Conservation (phyloP, 2,113 vertebrate species). For the Aspidoscelis tigris region DNA sequence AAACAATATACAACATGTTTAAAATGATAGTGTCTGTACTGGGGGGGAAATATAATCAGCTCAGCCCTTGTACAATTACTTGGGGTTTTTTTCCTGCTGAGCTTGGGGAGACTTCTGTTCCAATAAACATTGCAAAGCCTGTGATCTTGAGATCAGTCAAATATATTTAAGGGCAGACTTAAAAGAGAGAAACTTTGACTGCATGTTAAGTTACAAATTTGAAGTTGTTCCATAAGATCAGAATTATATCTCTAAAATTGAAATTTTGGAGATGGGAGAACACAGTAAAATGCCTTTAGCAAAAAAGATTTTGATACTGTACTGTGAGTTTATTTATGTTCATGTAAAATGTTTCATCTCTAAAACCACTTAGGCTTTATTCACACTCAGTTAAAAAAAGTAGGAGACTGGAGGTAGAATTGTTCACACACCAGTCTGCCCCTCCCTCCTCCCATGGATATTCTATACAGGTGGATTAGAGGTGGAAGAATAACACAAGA, state of each 20-base stretch:
- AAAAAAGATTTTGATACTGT: background rate
- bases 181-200: background rate
- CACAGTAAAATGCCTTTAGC: background rate
- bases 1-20: too few relatives aligned
- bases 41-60: too few relatives aligned
- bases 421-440: too few relatives aligned
- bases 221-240: background rate
- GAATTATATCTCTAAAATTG: background rate
- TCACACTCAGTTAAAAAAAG: too few relatives aligned
- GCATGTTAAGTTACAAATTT: background rate
- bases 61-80: background rate
- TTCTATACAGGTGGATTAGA: too few relatives aligned
- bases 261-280: background rate
- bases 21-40: too few relatives aligned
- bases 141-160: constrained; percentile 1
- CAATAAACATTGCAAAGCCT: background rate
- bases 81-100: background rate
- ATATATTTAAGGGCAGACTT: too few relatives aligned
- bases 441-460: too few relatives aligned
- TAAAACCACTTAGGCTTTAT: background rate
- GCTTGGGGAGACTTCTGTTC: background rate
- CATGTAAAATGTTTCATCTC: background rate
- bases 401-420: too few relatives aligned
- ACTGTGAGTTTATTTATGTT: background rate
- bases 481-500: too few relatives aligned